Evolutionary conservation across 2,113 vertebrate species (phyloP).

Genomic region (Callipepla californica): DNA sequence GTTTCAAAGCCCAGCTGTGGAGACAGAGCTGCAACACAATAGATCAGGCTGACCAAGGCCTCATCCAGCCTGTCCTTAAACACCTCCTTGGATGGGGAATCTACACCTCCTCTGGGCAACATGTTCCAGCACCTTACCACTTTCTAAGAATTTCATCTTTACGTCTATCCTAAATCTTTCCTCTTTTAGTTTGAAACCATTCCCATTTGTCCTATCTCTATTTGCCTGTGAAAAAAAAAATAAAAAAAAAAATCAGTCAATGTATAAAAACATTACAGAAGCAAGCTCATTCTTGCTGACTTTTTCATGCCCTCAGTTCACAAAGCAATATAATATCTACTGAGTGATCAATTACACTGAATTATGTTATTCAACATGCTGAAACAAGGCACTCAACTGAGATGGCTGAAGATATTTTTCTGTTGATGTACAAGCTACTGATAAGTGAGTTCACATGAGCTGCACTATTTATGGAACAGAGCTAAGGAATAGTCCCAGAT

Average conservation of each 20-base stretch:
- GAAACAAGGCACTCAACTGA: background rate
- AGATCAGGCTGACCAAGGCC: background rate
- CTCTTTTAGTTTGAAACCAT: background rate
- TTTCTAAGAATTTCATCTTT: no score
- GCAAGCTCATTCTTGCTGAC: background rate
- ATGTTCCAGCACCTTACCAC: background rate
- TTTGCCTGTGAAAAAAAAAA: background rate
- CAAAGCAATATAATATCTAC: background rate
- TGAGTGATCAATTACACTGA: background rate
- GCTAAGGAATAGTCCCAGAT: background rate
- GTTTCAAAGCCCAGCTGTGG: no score
- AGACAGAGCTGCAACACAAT: background rate
- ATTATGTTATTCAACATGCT: background rate
- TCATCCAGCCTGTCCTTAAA: background rate
- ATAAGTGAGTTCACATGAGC: accelerated
- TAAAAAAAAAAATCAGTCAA: background rate
- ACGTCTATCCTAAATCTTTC: no score
- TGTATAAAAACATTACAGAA: background rate
- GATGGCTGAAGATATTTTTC: background rate
- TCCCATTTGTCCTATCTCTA: background rate
- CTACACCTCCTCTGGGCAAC: background rate
- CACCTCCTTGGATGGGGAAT: background rate
- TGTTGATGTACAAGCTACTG: accelerated
- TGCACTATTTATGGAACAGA: background rate
- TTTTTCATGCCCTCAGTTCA: background rate